phyloP scores from a whole-genome alignment of 2,888 invertebrate species.

The Craniophora ligustri region DNA sequence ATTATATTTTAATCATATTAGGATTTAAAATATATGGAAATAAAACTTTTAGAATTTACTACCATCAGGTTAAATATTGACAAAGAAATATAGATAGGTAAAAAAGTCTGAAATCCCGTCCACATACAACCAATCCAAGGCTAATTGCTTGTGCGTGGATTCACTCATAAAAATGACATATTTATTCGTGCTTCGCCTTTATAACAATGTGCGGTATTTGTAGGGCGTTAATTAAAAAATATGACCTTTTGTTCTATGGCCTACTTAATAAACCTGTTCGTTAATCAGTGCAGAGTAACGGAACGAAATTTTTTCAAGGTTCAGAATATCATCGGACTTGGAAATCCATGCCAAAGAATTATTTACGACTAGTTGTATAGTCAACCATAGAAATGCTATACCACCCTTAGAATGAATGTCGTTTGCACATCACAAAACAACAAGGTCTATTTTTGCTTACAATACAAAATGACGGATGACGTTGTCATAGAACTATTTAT shows the following conservation, averaged over 20 bases:
- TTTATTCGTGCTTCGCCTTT: constrained; percentile 12
- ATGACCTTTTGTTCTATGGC: constrained; percentile 21
- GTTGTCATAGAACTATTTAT: too few species aligned
- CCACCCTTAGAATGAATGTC: too few species aligned
- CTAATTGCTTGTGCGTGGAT: constrained; percentile 63
- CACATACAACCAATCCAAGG: constrained; percentile 62
- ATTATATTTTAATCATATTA: too few species aligned
- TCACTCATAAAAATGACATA: constrained; percentile 36
- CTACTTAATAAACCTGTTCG: constrained; percentile 27
- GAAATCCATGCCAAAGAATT: too few species aligned
- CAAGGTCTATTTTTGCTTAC: too few species aligned
- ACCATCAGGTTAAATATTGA: background rate
- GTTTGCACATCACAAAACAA: too few species aligned
- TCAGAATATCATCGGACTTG: constrained; percentile 6
- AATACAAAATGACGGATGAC: too few species aligned
- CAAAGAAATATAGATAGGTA: background rate
- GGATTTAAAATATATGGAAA: background rate
- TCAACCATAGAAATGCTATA: too few species aligned
- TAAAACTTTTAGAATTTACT: background rate
- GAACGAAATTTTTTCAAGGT: constrained; percentile 15
- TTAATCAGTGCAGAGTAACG: constrained; percentile 17
- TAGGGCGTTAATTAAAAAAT: constrained; percentile 10
- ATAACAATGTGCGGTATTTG: constrained; percentile 18
- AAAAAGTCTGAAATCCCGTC: constrained; percentile 55
- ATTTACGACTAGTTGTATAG: too few species aligned